phyloP scores from a whole-genome alignment of 2,888 invertebrate species.

The Crossocerus cetratus region DNA sequence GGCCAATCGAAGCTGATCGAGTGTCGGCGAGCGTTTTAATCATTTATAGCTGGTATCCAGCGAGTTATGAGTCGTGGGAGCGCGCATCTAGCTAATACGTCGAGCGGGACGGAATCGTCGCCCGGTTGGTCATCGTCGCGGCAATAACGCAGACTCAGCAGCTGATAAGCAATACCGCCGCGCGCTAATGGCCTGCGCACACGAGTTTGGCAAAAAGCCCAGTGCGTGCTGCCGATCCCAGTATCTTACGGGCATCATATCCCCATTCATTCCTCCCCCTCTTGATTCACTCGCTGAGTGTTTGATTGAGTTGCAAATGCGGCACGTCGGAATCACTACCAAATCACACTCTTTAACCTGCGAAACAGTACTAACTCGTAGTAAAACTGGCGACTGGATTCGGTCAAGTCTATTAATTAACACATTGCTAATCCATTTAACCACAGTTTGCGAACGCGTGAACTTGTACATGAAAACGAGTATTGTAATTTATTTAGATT shows the following conservation, averaged over 20 bases:
- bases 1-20: conserved; percentile 22
- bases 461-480: no score
- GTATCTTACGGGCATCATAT: conserved; percentile 41
- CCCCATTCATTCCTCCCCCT: conserved; percentile 39
- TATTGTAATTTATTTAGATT: no score
- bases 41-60: conserved; percentile 59
- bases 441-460: no score
- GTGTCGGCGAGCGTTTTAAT: conserved; percentile 51
- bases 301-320: no score
- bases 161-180: conserved; percentile 68
- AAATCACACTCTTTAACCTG: no score
- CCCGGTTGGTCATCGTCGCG: conserved; percentile 65
- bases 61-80: conserved; percentile 61
- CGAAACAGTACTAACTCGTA: no score
- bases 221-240: conserved; percentile 55
- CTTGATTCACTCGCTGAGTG: background rate
- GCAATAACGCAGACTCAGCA: conserved; percentile 70
- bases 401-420: no score
- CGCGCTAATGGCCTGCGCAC: conserved; percentile 67
- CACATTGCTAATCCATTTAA: no score
- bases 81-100: conserved; percentile 57
- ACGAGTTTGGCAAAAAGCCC: conserved; percentile 67
- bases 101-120: conserved; percentile 62
- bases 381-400: no score
- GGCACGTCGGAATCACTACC: no score